Base-by-base conservation (phyloP, 2,113 vertebrate genomes). In the Saguinus imperator region DNA sequence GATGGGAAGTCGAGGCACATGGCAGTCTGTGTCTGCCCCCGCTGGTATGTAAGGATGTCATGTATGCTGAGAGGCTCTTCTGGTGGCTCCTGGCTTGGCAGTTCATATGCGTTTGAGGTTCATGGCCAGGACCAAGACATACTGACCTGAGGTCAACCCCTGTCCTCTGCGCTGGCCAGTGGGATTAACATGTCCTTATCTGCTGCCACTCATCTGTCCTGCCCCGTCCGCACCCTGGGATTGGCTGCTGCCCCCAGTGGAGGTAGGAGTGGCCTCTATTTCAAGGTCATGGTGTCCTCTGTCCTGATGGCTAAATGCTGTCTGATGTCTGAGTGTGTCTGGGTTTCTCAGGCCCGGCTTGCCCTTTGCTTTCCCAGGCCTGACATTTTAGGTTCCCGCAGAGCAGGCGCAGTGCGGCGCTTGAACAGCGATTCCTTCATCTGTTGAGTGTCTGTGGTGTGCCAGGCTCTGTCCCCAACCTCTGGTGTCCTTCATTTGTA, bases 111-210 rank as follows among this genome's bases (percentile, higher is more conserved):
- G 23, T 4, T 17, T 4, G 52, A 37, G 6, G 23, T 6, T 40
- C 81, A 0, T 1, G 68, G 35, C 61, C 6, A 6, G 70, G 57
- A 21, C n/a, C 40, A 12, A 35, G 43, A 7, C 0, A 1, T n/a
- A 12, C 0, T 21, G 55, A 23, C 21, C 20, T 1, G 2, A 66
- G 50, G 76, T 21, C 40, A 25, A 2, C 4, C 1, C 32, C 40
- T 37, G 3, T 4, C 76, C n/a, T 20, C 21, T 0, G 0, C 27
- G 13, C 21, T 25, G 50, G 27, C 70, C 11, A 9, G 68, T 14
- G 0, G 8, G 3, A 27, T n/a, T 16, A 3, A 77, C 1, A 0
- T 6, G 43, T 4, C 84, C 29, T 64, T 14, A 0, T 61, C 27
- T 29, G 37, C 3, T 6, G 58, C 64, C 25, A 1, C 8, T 27